Base-by-base conservation (phyloP, 2,113 vertebrate genomes). In the Callionymus lyra region DNA sequence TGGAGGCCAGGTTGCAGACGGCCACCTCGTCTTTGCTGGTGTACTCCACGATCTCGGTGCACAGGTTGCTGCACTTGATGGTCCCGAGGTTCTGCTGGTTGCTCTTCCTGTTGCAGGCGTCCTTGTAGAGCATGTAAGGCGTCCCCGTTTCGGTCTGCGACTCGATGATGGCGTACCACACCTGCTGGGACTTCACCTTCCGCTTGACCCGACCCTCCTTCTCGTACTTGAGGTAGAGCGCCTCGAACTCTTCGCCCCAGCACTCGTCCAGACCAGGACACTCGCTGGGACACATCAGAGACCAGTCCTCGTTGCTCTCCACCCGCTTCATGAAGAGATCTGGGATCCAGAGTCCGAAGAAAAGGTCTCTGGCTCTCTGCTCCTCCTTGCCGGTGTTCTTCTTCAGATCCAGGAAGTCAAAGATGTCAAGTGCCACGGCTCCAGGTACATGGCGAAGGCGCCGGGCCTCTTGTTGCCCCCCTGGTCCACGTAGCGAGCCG, bases 331-430 rank as follows among this genome's bases (percentile, higher is more conserved):
- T 99, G 77, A 99, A 99, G 55, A 99, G 88, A 68, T 99, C 95
- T 0, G 95, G 95, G 59, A 99, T 98, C 95, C 95, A 99, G 51
- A 99, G 65, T 0, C 77, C 95, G 4, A 91, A 99, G 81, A 99
- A 99, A 10, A 99, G 88, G 68, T 99, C 95, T 9, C 95, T 83
- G 45, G 95, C 95, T 43, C 95, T 76, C 68, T 97, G 95, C 47
- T 99, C 95, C 38, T 99, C 95, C 32, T 97, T 99, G 11, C 95
- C 95, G 0, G 94, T 98, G 77, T 99, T 99, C 75, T 99, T 99
- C 85, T 99, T 99, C 52, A 99, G 72, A 72, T 99, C 95, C 34
- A 99, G 84, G 51, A 99, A 99, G 61, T 98, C 94, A 58, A 99
- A 99, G 48, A 97, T 75, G 27, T 99, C 95, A 47, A 82, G 44